Percentiles rank a stretch among this genome's conserved stretches.
phyloP scores from a whole-genome alignment of 2,113 vertebrate species.

The Myanophis thanlyinensis region DNA sequence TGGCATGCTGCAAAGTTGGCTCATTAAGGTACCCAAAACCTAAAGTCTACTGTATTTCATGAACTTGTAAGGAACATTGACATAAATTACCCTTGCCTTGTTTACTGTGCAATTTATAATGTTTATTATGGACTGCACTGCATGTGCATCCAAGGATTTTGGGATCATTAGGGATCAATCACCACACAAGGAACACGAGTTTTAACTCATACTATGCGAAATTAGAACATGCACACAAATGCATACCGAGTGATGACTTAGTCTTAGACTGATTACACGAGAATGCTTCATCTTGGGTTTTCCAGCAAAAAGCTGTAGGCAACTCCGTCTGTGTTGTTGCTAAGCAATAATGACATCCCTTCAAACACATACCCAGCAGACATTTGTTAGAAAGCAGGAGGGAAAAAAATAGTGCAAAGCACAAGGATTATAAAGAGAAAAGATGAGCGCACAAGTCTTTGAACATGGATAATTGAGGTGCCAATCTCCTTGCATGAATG shows the following conservation, averaged over 20 bases:
- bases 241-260: not conserved
- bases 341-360: not conserved
- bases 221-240: not conserved
- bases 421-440: not conserved
- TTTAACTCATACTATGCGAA: not conserved
- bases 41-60: fast-evolving
- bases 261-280: not conserved
- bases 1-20: conserved; percentile 11
- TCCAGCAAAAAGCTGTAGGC: not conserved
- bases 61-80: not conserved
- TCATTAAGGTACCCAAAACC: conserved; percentile 8
- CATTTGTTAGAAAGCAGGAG: not conserved
- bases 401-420: not conserved
- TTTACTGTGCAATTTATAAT: not conserved
- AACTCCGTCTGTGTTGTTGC: not conserved
- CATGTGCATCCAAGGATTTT: not conserved
- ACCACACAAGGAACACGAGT: not conserved
- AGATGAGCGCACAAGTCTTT: not conserved
- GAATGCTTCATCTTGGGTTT: not conserved
- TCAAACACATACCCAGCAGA: not conserved
- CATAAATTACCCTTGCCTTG: not conserved
- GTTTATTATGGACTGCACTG: not conserved
- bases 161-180: not conserved
- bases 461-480: not conserved
- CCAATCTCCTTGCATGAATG: not conserved